These are phyloP conservation scores for Sphinx pinastri DNA, from an alignment of 2,888 invertebrate genomes.

Conservation along the genomic window DNA sequence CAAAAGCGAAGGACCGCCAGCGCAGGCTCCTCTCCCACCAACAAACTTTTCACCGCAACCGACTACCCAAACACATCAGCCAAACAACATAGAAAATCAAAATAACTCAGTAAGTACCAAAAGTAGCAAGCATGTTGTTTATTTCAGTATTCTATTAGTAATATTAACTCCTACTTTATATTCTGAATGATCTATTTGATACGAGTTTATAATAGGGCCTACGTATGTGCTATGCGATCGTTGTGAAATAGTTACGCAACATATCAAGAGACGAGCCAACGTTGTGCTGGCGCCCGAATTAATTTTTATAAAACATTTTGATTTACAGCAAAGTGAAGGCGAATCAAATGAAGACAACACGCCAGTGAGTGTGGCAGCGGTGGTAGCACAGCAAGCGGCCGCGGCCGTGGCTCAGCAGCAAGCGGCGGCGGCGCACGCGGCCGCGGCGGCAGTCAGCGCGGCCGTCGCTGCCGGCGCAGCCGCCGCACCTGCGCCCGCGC, in stretches of 20 bases:
- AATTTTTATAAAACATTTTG: slow-evolving; percentile 13
- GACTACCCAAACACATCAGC: slow-evolving; percentile 67
- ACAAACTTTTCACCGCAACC: slow-evolving; percentile 79
- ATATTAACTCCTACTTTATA: too few species aligned
- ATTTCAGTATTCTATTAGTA: neutral
- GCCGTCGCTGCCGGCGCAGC: slow-evolving; percentile 53
- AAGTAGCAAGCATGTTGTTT: neutral
- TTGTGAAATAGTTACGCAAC: neutral
- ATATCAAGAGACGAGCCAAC: neutral
- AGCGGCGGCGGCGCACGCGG: slow-evolving; percentile 71
- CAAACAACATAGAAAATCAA: slow-evolving; percentile 85
- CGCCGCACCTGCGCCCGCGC: slow-evolving; percentile 64
- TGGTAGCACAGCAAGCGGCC: slow-evolving; percentile 62
- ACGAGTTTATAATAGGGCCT: slow-evolving; percentile 1
- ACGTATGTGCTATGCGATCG: neutral
- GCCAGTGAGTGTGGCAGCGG: slow-evolving; percentile 79
- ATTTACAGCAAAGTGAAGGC: slow-evolving; percentile 68
- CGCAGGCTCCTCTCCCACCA: slow-evolving; percentile 71
- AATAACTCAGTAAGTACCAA: slow-evolving; percentile 68
- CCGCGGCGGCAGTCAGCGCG: slow-evolving; percentile 58
- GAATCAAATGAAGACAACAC: slow-evolving; percentile 83
- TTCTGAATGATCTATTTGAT: neutral
- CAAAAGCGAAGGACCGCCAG: slow-evolving; percentile 82
- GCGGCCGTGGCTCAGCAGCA: slow-evolving; percentile 68
- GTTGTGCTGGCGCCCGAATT: neutral